Evolutionary conservation across 2,888 invertebrate species (phyloP), one percentile per base, ranked within the genome.

Genomic region (Acanthoscelides obtectus): DNA sequence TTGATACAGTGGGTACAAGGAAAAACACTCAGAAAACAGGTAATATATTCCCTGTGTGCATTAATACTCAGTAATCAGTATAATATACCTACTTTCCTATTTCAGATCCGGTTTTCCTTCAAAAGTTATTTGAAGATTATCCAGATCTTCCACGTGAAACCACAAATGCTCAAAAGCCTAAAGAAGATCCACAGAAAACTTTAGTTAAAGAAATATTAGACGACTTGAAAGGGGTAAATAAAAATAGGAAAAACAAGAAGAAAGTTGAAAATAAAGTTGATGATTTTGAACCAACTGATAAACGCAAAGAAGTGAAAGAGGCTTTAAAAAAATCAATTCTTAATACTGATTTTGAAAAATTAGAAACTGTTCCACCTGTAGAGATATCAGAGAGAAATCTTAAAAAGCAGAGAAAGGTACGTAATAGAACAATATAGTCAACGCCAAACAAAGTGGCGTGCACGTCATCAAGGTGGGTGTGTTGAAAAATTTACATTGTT

Each of bases 291-390:
- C 65, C 27, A 22, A 20, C 65, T 64, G 12, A 65, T 1, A 79
- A 81, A 2, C 85, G 69, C 20, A 27, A 87, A 1, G 86, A 89
- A 78, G 83, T 88, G 65, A 88, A 89, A 3, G 87, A 90, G 75
- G 84, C 90, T 73, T 86, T 93, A 84, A 84, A 89, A 77, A 92
- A 90, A 74, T 90, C 91, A 66, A 83, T 87, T 17, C 82, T 93
- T 72, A 87, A 88, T 69, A 89, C 91, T 0, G 92, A 91, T 0
- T 89, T 92, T 78, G 93, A 93, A 79, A 88, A 90, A 78, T 84
- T 90, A 69, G 87, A 89, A 72, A 77, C 85, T 2, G 85, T 93
- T 12, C 91, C 92, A 1, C 84, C 87, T n/a, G 90, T 90, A 80
- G 83, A 88, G 74, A 83, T 88, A 64, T 90, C 89, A 72, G 86